Conservation (phyloP, 2,888 invertebrate species). For the Meteorus cinctellus region DNA sequence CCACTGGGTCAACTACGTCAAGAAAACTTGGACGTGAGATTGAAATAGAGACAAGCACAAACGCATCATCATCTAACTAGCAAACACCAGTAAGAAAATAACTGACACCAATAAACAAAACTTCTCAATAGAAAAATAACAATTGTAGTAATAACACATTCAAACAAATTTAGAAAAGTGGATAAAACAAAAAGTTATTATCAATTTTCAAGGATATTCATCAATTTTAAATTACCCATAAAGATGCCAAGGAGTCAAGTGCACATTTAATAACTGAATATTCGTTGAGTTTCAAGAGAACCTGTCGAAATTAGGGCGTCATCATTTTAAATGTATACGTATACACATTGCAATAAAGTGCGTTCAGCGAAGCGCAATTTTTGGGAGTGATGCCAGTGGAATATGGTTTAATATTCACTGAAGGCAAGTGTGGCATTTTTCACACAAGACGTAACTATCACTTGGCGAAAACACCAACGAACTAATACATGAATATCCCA, state of each 20-base stretch:
- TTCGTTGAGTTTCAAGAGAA: not conserved
- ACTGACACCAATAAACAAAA: slow-evolving; percentile 2
- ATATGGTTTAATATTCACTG: slow-evolving; percentile 42
- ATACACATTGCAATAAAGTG: slow-evolving; percentile 21
- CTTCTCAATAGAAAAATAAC: slow-evolving; percentile 2
- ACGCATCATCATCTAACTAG: not conserved
- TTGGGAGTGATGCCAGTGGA: slow-evolving; percentile 37
- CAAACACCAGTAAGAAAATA: not conserved
- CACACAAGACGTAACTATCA: slow-evolving; percentile 13
- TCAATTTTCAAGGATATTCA: not conserved
- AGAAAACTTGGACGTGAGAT: slow-evolving; percentile 60
- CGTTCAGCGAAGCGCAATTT: slow-evolving; percentile 26
- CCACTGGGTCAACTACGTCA: slow-evolving; percentile 65
- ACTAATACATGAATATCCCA: slow-evolving; percentile 16
- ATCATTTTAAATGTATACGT: not conserved
- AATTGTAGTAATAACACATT: not conserved
- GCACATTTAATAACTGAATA: not conserved
- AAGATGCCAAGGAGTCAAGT: slow-evolving; percentile 5
- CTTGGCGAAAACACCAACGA: slow-evolving; percentile 34
- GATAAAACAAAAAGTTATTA: not conserved
- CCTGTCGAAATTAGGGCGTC: slow-evolving; percentile 12
- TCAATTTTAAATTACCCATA: not conserved
- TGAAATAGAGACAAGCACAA: slow-evolving; percentile 35
- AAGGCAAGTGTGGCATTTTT: slow-evolving; percentile 33
- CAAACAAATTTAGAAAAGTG: not conserved